Evolutionary conservation across 2,888 invertebrate species (phyloP).

Genomic region (Arrhopalites spinosus): DNA sequence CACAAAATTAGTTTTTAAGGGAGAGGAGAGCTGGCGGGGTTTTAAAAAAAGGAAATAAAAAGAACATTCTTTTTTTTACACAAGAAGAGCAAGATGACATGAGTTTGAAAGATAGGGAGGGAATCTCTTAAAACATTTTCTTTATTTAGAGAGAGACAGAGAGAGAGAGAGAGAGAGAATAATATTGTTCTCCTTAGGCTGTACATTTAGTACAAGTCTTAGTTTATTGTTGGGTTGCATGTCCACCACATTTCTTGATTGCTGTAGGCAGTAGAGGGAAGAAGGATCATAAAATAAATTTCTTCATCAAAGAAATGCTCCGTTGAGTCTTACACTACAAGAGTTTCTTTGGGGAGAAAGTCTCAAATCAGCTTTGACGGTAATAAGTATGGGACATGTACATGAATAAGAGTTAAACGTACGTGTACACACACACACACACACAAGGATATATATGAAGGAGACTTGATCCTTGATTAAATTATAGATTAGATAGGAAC

Average conservation of each 20-base stretch:
- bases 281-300: slow-evolving; percentile 16
- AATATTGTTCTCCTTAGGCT: not conserved
- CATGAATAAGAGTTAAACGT: too few relatives aligned
- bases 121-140: too few relatives aligned
- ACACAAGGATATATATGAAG: too few relatives aligned
- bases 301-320: slow-evolving; percentile 17
- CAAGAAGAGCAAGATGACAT: too few relatives aligned
- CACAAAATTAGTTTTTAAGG: too few relatives aligned
- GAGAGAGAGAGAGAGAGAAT: not conserved
- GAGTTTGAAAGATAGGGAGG: too few relatives aligned
- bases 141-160: not conserved
- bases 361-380: not conserved
- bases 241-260: not conserved
- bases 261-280: slow-evolving; percentile 4
- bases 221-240: too few relatives aligned
- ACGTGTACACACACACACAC: too few relatives aligned
- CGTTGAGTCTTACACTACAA: not conserved
- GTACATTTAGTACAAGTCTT: not conserved
- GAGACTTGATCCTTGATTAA: slow-evolving; percentile 18
- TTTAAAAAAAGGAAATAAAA: too few relatives aligned
- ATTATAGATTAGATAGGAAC: slow-evolving; percentile 13
- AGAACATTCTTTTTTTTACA: too few relatives aligned
- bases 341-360: not conserved
- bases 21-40: too few relatives aligned
- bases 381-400: not conserved